phyloP scores from a whole-genome alignment of 1,140 invertebrate species.

The Eufriesea mexicana region DNA sequence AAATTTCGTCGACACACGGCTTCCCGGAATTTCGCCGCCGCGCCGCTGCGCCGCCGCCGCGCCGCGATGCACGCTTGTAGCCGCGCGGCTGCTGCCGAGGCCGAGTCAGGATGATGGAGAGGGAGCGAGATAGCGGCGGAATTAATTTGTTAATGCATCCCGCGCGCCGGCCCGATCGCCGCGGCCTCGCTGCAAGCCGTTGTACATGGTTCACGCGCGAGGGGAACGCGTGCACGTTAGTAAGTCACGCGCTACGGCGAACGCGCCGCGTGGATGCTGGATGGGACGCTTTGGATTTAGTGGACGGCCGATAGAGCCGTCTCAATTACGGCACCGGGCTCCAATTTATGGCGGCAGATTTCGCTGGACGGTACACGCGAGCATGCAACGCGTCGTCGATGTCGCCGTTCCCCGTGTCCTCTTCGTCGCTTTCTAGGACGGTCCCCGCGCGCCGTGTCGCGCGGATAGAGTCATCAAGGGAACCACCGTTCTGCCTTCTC shows the following conservation, averaged over 20 bases:
- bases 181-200: background rate
- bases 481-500: background rate
- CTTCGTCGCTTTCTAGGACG: slow-evolving; percentile 35
- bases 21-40: slow-evolving; percentile 70
- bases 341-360: slow-evolving; percentile 61
- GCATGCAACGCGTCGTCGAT: background rate
- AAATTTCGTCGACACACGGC: slow-evolving; percentile 61
- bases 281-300: slow-evolving; percentile 58
- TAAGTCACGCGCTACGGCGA: slow-evolving; percentile 50
- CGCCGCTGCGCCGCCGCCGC: too few relatives aligned
- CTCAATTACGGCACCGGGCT: slow-evolving; percentile 62
- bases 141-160: slow-evolving; percentile 70
- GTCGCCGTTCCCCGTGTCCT: background rate
- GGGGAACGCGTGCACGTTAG: slow-evolving; percentile 49
- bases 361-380: slow-evolving; percentile 16
- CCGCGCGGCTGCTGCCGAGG: slow-evolving; percentile 9
- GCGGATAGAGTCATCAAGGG: slow-evolving; percentile 42
- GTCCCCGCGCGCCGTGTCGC: too few relatives aligned
- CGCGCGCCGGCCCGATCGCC: background rate
- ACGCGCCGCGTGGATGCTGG: slow-evolving; percentile 40
- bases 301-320: slow-evolving; percentile 63
- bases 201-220: background rate
- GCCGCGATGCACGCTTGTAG: slow-evolving; percentile 47
- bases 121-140: slow-evolving; percentile 58
- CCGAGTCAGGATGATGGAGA: slow-evolving; percentile 36